Evolutionary conservation across 1,140 invertebrate genomes (phyloP), one percentile per base, ranked within the genome.

Genomic region (Nasonia longicornis): DNA sequence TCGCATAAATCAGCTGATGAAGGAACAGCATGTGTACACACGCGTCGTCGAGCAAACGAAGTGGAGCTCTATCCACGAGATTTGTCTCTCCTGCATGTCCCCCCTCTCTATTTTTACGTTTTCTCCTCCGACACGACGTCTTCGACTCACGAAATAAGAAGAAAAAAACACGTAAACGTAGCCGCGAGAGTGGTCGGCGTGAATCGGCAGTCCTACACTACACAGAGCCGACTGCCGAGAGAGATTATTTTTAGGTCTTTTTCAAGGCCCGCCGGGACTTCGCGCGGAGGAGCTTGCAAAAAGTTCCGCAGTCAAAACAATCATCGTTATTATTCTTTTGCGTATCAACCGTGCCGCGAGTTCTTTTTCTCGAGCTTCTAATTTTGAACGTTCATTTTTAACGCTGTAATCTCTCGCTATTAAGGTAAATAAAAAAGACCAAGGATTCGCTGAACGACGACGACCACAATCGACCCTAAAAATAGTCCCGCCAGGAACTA

Each of bases 181-280:
- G 16, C 11, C 20, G 67, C 14, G 16, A 7, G 16, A 10, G 7
- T 26, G 6, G 38, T 38, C 66, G 4, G 8, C 3, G 66, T 38
- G 4, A 79, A 22, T 78, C 69, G 52, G 2, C 12, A 20, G 2
- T 2, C 29, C n/a, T 26, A 31, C 4, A 35, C 4, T 35, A 38
- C 31, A 45, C 16, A 29, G 22, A 12, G 22, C 1, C 64, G 64
- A 2, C 26, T 66, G 48, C 48, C 14, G 48, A 20, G 16, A 66
- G 6, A 35, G 8, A 14, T 58, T 80, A 80, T 80, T 80, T 74
- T 80, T 74, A 80, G 42, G 14, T 26, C 7, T 72, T 58, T 26
- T 29, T 79, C 58, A 63, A 74, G 70, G 58, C 35, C 52, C 14
- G 64, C 20, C 38, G 38, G 38, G 38, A 7, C 8, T 42, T 48